These are phyloP conservation scores for Podilymbus podiceps DNA, from an alignment of 2,113 vertebrate genomes.

Conservation along the genomic window DNA sequence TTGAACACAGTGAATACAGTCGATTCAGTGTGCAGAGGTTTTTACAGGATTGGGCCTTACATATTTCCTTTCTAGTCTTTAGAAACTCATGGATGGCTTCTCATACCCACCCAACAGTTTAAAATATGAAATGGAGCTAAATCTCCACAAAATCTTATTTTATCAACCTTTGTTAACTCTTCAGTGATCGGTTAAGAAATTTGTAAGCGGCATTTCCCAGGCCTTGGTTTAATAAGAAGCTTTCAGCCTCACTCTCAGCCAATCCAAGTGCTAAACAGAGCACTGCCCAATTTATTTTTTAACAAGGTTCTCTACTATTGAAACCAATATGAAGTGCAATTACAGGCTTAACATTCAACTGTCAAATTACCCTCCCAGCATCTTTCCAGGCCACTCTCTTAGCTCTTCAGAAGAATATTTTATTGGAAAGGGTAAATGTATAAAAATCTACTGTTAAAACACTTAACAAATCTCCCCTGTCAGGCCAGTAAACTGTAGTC, in stretches of 20 bases:
- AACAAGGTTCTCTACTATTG: constrained; percentile 65
- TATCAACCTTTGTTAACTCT: background rate
- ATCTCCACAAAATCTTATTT: background rate
- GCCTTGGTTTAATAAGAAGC: constrained; percentile 5
- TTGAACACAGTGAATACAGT: background rate
- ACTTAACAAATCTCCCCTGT: constrained; percentile 73
- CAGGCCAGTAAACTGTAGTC: constrained; percentile 66
- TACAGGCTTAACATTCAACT: constrained; percentile 66
- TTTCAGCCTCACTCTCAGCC: constrained; percentile 7
- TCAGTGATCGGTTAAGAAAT: background rate
- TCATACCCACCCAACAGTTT: background rate
- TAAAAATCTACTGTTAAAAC: constrained; percentile 74
- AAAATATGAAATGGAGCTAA: constrained; percentile 42
- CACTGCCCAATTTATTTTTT: constrained; percentile 64
- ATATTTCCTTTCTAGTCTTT: background rate
- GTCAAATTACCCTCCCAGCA: constrained; percentile 66
- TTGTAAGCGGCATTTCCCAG: background rate
- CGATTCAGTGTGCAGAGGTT: background rate
- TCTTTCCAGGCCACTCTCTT: constrained; percentile 60
- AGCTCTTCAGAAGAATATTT: constrained; percentile 61
- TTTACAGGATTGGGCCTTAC: background rate
- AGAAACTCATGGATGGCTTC: constrained; percentile 14
- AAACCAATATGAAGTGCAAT: constrained; percentile 66
- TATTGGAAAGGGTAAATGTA: constrained; percentile 71
- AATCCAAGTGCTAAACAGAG: constrained; percentile 38